Conservation (phyloP, 2,113 vertebrate species). For the Struthio camelus region DNA sequence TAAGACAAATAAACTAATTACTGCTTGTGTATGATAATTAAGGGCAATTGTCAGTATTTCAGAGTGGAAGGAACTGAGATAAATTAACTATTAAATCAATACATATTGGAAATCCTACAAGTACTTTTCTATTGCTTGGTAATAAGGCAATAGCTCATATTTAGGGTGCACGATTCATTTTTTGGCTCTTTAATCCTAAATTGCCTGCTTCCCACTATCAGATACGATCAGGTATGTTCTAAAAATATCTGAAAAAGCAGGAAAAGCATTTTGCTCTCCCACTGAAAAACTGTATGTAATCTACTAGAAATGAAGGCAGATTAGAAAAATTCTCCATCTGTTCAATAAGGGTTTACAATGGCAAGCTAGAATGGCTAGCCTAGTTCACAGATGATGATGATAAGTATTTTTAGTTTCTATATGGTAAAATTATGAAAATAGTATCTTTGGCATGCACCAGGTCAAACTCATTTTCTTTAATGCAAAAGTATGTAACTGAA, state of each 20-base stretch:
- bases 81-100: neutral
- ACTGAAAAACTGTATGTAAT: neutral
- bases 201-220: neutral
- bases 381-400: neutral
- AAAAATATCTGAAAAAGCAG: neutral
- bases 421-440: neutral
- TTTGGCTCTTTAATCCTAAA: neutral
- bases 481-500: neutral
- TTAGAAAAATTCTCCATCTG: neutral
- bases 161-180: neutral
- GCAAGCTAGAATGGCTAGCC: neutral
- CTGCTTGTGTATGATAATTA: neutral
- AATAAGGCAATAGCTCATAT: neutral
- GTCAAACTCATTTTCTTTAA: neutral
- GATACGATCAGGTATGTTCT: neutral
- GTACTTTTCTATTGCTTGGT: neutral
- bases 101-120: neutral
- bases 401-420: neutral
- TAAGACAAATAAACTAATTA: conserved; percentile 10
- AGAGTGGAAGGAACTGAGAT: neutral
- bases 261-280: neutral
- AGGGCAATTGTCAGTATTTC: neutral
- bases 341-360: neutral
- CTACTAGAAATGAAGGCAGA: neutral
- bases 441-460: neutral